Evolutionary conservation across 2,797 vertebrate species (phyloP).

Genomic region (Rhyacichthys aspro): DNA sequence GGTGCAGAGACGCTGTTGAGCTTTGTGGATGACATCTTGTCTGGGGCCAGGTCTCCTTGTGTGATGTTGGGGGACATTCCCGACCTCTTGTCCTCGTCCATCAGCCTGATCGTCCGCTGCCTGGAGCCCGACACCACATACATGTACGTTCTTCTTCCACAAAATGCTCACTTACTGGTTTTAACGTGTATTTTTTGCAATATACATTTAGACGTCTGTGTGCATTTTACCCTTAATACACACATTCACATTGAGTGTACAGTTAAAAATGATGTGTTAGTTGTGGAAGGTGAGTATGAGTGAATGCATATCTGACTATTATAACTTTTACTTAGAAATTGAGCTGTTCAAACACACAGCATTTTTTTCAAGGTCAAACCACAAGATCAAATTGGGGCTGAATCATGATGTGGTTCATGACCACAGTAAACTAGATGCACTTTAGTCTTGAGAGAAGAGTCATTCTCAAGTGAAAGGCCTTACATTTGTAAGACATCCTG

Average conservation of each 20-base stretch:
- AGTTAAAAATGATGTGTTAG: too few relatives aligned
- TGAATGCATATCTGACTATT: too few relatives aligned
- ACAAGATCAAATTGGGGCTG: neutral
- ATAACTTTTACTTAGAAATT: too few relatives aligned
- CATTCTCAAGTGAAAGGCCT: constrained; percentile 1
- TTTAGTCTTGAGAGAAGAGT: neutral
- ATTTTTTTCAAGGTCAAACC: neutral
- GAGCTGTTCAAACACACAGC: too few relatives aligned
- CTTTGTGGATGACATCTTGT: constrained; percentile 97
- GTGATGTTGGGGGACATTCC: constrained; percentile 95
- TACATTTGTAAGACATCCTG: constrained; percentile 2
- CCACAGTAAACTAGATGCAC: neutral
- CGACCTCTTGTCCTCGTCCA: constrained; percentile 87
- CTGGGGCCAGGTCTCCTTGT: constrained; percentile 96
- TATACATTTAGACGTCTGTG: too few relatives aligned
- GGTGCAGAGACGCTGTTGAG: constrained; percentile 91
- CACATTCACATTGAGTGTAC: too few relatives aligned
- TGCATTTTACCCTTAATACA: too few relatives aligned
- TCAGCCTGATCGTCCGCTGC: constrained; percentile 94
- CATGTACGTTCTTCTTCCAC: constrained; percentile 84
- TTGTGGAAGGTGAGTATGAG: too few relatives aligned
- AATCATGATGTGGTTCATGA: neutral
- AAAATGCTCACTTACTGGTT: too few relatives aligned
- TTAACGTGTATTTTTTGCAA: too few relatives aligned
- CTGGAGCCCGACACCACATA: constrained; percentile 95